These are phyloP conservation scores for Chloroceryle amazona DNA, from an alignment of 2,797 vertebrate genomes.

Conservation along the genomic window DNA sequence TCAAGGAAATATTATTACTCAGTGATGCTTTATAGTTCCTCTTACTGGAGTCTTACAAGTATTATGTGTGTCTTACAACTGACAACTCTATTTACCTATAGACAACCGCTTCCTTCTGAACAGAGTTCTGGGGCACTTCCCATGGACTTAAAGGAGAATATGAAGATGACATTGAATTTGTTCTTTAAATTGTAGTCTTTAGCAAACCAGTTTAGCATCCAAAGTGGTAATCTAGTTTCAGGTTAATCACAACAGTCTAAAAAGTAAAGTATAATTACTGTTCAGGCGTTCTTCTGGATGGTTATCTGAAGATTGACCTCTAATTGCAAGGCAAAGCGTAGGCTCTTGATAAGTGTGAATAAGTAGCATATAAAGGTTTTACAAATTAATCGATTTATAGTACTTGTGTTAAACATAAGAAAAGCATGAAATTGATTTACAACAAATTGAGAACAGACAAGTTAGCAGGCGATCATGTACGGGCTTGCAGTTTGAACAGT, in stretches of 20 bases:
- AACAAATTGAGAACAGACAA: neutral
- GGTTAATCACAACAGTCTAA: neutral
- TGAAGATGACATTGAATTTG: neutral
- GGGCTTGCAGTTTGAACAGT: neutral
- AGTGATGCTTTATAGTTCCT: neutral
- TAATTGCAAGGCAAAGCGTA: neutral
- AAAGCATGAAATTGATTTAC: neutral
- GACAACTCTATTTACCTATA: slow-evolving; percentile 1
- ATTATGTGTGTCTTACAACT: neutral
- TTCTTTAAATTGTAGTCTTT: neutral
- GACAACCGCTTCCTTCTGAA: neutral
- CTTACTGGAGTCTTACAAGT: neutral
- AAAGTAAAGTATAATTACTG: neutral
- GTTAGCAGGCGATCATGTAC: neutral
- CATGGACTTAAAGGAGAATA: neutral
- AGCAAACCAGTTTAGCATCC: neutral
- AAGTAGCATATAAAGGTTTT: neutral
- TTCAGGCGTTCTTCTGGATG: neutral
- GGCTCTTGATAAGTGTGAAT: neutral
- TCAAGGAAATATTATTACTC: neutral
- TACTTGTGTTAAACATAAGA: neutral
- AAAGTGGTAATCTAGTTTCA: neutral
- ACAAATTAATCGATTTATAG: neutral
- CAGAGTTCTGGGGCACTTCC: neutral
- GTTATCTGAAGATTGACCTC: neutral